These are phyloP conservation scores for Lasius fuliginosus DNA, from an alignment of 2,888 invertebrate genomes.

Conservation along the genomic window DNA sequence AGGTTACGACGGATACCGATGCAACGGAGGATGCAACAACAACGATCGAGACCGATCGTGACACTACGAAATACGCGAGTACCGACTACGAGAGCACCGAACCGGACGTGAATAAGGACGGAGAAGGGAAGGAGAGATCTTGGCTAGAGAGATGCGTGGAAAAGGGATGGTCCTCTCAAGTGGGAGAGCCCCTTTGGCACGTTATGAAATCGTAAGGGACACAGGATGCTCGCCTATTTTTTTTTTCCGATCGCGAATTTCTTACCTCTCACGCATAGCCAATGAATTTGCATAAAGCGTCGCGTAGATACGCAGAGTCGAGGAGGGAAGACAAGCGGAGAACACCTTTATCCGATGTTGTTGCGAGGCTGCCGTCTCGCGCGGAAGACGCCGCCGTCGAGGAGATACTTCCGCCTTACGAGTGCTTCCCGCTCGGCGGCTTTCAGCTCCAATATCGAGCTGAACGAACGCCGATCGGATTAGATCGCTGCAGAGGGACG, in stretches of 20 bases:
- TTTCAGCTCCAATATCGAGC: constrained; percentile 68
- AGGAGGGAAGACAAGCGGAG: constrained; percentile 71
- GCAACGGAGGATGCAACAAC: neutral
- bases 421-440: constrained; percentile 74
- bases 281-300: constrained; percentile 27
- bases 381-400: constrained; percentile 68
- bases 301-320: constrained; percentile 72
- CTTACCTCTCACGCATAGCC: neutral
- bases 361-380: constrained; percentile 68
- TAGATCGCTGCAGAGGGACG: constrained; percentile 72
- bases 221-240: neutral
- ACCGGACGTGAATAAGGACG: neutral
- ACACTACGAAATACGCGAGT: neutral
- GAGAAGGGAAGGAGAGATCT: neutral
- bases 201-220: constrained; percentile 74
- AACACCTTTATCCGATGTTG: constrained; percentile 59
- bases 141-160: constrained; percentile 58
- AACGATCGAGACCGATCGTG: neutral
- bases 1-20: constrained; percentile 28
- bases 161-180: constrained; percentile 56
- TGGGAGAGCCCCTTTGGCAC: constrained; percentile 74
- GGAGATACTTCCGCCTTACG: constrained; percentile 58
- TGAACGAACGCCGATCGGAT: constrained; percentile 69
- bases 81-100: neutral
- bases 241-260: neutral